Base-by-base conservation (phyloP, 2,113 vertebrate genomes). In the Scomber scombrus region DNA sequence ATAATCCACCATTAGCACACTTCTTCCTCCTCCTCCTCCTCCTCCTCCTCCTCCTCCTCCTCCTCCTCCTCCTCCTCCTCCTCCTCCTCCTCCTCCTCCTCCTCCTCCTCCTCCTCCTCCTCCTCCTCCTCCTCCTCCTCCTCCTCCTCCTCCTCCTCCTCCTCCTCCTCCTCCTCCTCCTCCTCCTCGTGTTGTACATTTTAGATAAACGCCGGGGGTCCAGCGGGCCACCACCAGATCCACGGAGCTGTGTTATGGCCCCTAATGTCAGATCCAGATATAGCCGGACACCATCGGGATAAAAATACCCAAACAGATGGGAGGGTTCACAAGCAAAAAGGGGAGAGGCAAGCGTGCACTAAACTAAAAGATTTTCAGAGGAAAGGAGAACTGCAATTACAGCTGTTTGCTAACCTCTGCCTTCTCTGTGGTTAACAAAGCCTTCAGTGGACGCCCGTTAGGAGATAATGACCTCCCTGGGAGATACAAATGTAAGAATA, bases 241-340 rank as follows among this genome's bases (percentile, higher is more conserved):
- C 71, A 80, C 23, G 50, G 45, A 62, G 78, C 61, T 68, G 75
- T 61, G 67, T 69, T 78, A 80, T 49, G 80, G 85, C 69, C 57
- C 57, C 82, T 86, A 85, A 89, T 87, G 88, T 85, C 86, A 87
- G 80, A 85, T 86, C 90, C 91, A 86, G 89, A 93, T 91, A 92
- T 90, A 93, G 87, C 89, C 75, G 86, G 91, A 92, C 90, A 91
- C 78, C 82, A 83, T 82, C 69, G 63, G 68, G 92, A 88, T 91
- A 93, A 90, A 94, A 94, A 93, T 94, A 94, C 74, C 85, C 82
- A 83, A 86, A 88, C 88, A 91, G 91, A 92, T 88, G 92, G 91
- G 87, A 85, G 81, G 79, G 89, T 88, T 90, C 89, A 84, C 81
- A 89, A 78, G 88, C 75, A 71, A 64, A 50, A 56, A 49, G 65